Percentiles rank a stretch among this genome's conserved stretches.
Evolutionary conservation across 2,888 invertebrate species (phyloP).

Genomic region (Autographa gamma): DNA sequence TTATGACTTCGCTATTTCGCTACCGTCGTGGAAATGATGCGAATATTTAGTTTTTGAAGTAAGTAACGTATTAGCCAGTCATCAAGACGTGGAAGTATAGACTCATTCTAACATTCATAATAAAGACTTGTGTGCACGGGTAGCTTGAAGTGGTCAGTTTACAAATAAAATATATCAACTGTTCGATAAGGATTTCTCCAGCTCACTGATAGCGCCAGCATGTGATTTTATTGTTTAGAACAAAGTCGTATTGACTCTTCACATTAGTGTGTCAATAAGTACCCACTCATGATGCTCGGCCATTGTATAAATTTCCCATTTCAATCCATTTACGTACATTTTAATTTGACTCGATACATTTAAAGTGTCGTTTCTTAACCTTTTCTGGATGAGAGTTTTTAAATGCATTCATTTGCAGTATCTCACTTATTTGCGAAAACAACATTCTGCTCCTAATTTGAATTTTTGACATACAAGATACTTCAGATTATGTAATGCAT

Average conservation of each 20-base stretch:
- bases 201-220: neutral
- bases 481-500: neutral
- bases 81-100: too few relatives aligned
- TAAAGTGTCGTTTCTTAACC: slow-evolving; percentile 29
- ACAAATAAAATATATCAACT: neutral
- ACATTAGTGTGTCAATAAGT: slow-evolving; percentile 9
- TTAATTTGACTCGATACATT: slow-evolving; percentile 44
- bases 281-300: slow-evolving; percentile 1
- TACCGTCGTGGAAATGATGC: too few relatives aligned
- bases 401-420: slow-evolving; percentile 38
- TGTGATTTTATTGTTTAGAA: slow-evolving; percentile 2
- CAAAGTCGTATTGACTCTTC: neutral
- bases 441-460: slow-evolving; percentile 12
- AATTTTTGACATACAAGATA: neutral
- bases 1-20: too few relatives aligned
- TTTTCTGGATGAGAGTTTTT: slow-evolving; percentile 27
- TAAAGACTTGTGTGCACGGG: neutral
- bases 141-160: neutral
- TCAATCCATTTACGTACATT: slow-evolving; percentile 41
- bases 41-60: too few relatives aligned
- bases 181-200: neutral
- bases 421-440: slow-evolving; percentile 22
- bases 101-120: too few relatives aligned
- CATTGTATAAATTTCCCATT: slow-evolving; percentile 36
- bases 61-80: too few relatives aligned